These are phyloP conservation scores for Chymomyza amoena DNA, from an alignment of 2,888 invertebrate genomes.

Conservation along the genomic window DNA sequence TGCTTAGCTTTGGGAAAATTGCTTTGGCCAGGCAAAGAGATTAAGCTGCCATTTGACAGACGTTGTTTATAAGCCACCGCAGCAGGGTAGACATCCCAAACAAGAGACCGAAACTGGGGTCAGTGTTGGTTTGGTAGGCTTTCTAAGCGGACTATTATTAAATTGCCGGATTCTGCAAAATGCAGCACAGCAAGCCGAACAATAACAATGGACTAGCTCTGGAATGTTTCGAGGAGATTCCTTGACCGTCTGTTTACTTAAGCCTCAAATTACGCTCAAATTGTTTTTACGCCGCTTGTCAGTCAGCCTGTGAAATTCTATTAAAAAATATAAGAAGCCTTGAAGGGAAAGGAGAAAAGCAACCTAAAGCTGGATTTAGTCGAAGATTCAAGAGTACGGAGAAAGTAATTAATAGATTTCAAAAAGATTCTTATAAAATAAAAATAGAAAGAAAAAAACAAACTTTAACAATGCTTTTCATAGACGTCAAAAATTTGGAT, in stretches of 20 bases:
- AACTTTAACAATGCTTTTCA: too few relatives aligned
- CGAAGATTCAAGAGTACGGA: slow-evolving; percentile 18
- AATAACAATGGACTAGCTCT: neutral
- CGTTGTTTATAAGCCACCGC: slow-evolving; percentile 10
- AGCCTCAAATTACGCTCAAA: slow-evolving; percentile 67
- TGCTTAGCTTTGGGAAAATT: slow-evolving; percentile 36
- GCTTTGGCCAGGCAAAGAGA: slow-evolving; percentile 42
- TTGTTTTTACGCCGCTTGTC: slow-evolving; percentile 60
- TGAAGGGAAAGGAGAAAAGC: slow-evolving; percentile 30
- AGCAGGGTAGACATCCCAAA: neutral
- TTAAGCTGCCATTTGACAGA: slow-evolving; percentile 56
- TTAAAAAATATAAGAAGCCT: slow-evolving; percentile 23
- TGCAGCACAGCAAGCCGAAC: slow-evolving; percentile 35
- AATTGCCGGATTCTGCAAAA: slow-evolving; percentile 62
- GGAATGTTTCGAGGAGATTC: neutral
- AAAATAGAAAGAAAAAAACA: neutral
- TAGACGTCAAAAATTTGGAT: too few relatives aligned
- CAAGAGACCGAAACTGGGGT: neutral
- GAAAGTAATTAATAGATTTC: neutral
- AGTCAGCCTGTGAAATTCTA: slow-evolving; percentile 37
- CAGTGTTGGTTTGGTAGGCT: slow-evolving; percentile 3
- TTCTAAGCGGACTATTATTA: slow-evolving; percentile 52
- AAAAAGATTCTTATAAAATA: neutral
- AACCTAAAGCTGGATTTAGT: slow-evolving; percentile 2
- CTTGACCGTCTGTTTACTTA: slow-evolving; percentile 52